phyloP scores from a whole-genome alignment of 1,140 invertebrate genomes.

The Tetraneura akinire region DNA sequence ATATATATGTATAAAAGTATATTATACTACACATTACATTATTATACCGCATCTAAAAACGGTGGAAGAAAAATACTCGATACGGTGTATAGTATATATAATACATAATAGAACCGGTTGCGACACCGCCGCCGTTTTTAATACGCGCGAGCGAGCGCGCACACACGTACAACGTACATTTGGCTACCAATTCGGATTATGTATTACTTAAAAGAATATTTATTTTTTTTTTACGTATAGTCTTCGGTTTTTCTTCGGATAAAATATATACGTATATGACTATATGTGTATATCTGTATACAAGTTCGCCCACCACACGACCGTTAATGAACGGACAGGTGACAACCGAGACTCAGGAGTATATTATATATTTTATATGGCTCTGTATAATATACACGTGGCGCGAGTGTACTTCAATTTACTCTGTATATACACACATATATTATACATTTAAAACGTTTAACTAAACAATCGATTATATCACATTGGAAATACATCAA shows the following conservation, averaged over 20 bases:
- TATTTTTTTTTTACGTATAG: conserved; percentile 15
- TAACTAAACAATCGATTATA: background rate
- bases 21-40: background rate
- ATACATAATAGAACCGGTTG: conserved; percentile 46
- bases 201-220: conserved; percentile 29
- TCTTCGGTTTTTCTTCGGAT: background rate
- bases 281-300: background rate
- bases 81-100: conserved; percentile 5
- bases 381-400: background rate
- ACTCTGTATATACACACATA: background rate
- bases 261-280: background rate
- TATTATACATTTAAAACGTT: background rate
- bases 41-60: background rate
- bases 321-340: conserved; percentile 49
- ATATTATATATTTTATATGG: background rate
- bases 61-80: conserved; percentile 8
- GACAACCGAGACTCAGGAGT: conserved; percentile 30
- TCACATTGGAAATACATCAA: background rate
- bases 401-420: background rate
- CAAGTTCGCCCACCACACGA: conserved; percentile 47
- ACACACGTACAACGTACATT: background rate
- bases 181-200: conserved; percentile 49
- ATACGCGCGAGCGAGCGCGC: background rate
- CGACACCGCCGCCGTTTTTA: background rate
- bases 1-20: background rate